A percentile compares a stretch with the other conserved stretches of the same genome.
Conservation (phyloP, 1,140 invertebrate genomes). For the Drosophila ohnishii region DNA sequence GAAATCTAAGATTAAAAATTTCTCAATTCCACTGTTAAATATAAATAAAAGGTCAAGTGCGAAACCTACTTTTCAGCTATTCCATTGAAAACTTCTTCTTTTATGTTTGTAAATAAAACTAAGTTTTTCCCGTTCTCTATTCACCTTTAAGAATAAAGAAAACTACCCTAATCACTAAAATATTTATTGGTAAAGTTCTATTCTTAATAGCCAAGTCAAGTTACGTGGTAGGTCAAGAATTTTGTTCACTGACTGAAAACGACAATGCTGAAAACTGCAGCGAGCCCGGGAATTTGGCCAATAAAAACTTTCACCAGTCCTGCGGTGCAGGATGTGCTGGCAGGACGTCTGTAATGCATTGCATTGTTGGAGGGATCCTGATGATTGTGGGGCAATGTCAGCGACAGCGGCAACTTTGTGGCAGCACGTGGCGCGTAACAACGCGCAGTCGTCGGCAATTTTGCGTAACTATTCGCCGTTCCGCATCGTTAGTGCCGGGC, state of each 20-base stretch:
- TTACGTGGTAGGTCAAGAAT: constrained; percentile 36
- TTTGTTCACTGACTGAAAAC: constrained; percentile 14
- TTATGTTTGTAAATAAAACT: too few relatives aligned
- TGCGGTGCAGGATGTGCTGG: constrained; percentile 13
- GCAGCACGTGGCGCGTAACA: constrained; percentile 71
- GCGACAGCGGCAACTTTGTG: constrained; percentile 52
- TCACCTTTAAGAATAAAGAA: neutral
- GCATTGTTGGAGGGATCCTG: constrained; percentile 19
- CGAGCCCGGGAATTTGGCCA: constrained; percentile 54
- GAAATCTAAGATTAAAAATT: too few relatives aligned
- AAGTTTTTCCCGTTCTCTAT: neutral
- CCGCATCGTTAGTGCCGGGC: constrained; percentile 63
- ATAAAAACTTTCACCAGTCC: constrained; percentile 65
- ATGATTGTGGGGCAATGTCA: constrained; percentile 11
- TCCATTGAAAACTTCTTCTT: too few relatives aligned
- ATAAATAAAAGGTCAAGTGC: too few relatives aligned
- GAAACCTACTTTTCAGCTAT: too few relatives aligned
- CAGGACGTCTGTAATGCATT: constrained; percentile 3
- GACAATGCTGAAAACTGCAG: constrained; percentile 2
- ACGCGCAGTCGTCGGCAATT: constrained; percentile 72
- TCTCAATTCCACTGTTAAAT: too few relatives aligned
- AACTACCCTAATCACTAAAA: constrained; percentile 12
- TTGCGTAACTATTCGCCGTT: constrained; percentile 73
- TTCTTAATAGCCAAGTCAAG: constrained; percentile 40
- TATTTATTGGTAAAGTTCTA: constrained; percentile 67